phyloP scores from a whole-genome alignment of 2,797 vertebrate genomes.

The Rhinoraja longicauda region DNA sequence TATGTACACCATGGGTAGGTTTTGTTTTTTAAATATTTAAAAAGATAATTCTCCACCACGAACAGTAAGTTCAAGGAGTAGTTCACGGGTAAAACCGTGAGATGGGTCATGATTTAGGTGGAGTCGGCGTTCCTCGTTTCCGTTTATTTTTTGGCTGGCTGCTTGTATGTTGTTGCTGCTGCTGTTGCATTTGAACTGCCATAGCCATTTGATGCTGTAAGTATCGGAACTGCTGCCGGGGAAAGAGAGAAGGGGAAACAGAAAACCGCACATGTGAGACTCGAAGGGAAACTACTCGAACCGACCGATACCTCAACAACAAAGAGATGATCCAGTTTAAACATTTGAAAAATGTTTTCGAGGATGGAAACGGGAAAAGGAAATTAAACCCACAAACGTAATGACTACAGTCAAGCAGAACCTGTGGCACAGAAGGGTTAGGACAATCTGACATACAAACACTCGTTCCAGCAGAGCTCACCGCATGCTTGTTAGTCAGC shows the following conservation, averaged over 20 bases:
- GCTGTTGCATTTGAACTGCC: conserved; percentile 54
- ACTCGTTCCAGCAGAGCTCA: conserved; percentile 39
- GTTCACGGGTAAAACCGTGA: conserved; percentile 32
- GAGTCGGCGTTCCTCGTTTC: conserved; percentile 73
- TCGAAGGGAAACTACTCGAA: conserved; percentile 24
- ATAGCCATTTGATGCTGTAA: conserved; percentile 95
- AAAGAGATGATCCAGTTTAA: conserved; percentile 44
- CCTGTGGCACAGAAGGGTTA: conserved; percentile 65
- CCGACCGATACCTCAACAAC: conserved; percentile 42
- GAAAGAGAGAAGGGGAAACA: conserved; percentile 41
- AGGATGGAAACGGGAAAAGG: conserved; percentile 45
- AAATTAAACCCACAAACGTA: conserved; percentile 44
- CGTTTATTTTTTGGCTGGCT: conserved; percentile 95
- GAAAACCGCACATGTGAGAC: conserved; percentile 44
- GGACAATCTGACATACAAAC: conserved; percentile 43
- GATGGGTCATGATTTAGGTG: conserved; percentile 66
- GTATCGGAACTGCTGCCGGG: conserved; percentile 81
- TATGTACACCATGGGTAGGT: conserved; percentile 18
- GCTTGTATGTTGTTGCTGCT: conserved; percentile 78
- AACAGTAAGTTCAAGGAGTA: background rate
- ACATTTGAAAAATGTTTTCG: conserved; percentile 45
- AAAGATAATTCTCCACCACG: conserved; percentile 3
- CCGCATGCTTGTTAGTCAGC: conserved; percentile 39
- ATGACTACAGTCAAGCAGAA: conserved; percentile 74
- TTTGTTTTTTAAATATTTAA: background rate